A percentile compares a stretch with the other conserved stretches of the same genome.
phyloP scores from a whole-genome alignment of 2,113 vertebrate genomes.

The Hemibagrus wyckioides region DNA sequence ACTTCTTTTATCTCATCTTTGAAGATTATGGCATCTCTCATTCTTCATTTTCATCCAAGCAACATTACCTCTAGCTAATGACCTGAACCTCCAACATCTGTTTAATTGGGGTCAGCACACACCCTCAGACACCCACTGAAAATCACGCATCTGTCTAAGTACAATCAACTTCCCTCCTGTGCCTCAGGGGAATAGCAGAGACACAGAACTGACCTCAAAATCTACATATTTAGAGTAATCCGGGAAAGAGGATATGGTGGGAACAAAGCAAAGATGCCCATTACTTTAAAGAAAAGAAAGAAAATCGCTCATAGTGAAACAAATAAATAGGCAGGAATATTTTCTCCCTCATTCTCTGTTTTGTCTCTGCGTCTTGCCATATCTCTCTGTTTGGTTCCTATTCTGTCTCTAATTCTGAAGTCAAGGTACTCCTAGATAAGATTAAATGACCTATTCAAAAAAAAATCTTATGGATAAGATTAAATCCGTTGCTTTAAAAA shows the following conservation, averaged over 20 bases:
- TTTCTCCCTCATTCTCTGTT: background rate
- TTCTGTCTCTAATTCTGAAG: slow-evolving; percentile 8
- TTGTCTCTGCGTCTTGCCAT: slow-evolving; percentile 19
- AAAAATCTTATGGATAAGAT: slow-evolving; percentile 12
- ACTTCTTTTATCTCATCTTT: background rate
- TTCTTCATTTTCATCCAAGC: slow-evolving; percentile 1
- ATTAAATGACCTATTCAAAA: background rate
- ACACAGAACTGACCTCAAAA: background rate
- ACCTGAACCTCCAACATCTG: slow-evolving; percentile 47
- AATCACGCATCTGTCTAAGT: slow-evolving; percentile 19
- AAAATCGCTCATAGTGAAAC: background rate
- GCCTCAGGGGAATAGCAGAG: slow-evolving; percentile 5
- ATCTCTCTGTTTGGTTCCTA: slow-evolving; percentile 15
- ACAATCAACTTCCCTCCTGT: slow-evolving; percentile 16
- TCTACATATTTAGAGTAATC: background rate
- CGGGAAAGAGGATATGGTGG: background rate
- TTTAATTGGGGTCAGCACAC: slow-evolving; percentile 37
- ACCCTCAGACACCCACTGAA: background rate
- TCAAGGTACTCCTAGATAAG: slow-evolving; percentile 23
- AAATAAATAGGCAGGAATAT: background rate
- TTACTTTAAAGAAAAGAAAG: background rate
- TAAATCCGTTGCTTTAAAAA: background rate
- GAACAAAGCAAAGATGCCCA: background rate
- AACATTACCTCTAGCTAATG: slow-evolving; percentile 30
- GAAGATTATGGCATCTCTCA: background rate